Percentiles rank a stretch among this genome's conserved stretches.
These are phyloP conservation scores for Onychostoma macrolepis DNA, from an alignment of 2,113 vertebrate genomes.

Conservation along the genomic window DNA sequence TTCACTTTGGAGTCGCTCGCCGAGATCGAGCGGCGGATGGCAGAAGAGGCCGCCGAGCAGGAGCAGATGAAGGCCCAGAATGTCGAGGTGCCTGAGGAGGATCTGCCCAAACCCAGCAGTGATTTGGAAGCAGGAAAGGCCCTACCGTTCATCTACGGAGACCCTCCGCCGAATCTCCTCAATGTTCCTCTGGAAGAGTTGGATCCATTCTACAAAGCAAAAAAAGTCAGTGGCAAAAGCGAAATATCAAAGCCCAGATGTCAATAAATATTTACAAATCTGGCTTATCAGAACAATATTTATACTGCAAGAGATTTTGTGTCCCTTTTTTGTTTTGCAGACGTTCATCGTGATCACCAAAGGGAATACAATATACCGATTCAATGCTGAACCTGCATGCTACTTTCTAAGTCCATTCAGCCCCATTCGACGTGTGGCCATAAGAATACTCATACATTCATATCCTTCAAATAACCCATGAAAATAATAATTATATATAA, in stretches of 20 bases:
- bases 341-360: slow-evolving; percentile 93
- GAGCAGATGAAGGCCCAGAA: slow-evolving; percentile 66
- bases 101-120: slow-evolving; percentile 74
- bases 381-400: slow-evolving; percentile 86
- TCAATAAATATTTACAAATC: neutral
- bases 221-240: slow-evolving; percentile 76
- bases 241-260: neutral
- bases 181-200: slow-evolving; percentile 84
- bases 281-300: neutral
- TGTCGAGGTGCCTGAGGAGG: slow-evolving; percentile 75
- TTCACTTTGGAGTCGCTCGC: slow-evolving; percentile 84
- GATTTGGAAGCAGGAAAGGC: slow-evolving; percentile 83
- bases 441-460: slow-evolving; percentile 93
- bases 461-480: slow-evolving; percentile 82
- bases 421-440: slow-evolving; percentile 77
- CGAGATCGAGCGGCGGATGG: slow-evolving; percentile 76
- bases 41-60: slow-evolving; percentile 74
- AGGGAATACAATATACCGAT: slow-evolving; percentile 90
- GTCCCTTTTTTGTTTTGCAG: slow-evolving; percentile 70
- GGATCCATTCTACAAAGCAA: slow-evolving; percentile 83
- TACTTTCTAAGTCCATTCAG: slow-evolving; percentile 87
- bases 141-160: slow-evolving; percentile 85
- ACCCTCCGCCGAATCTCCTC: slow-evolving; percentile 76
- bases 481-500: neutral
- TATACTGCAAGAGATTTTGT: neutral